Conservation (phyloP, 1,140 invertebrate species). For the Drosophila baimaii region DNA sequence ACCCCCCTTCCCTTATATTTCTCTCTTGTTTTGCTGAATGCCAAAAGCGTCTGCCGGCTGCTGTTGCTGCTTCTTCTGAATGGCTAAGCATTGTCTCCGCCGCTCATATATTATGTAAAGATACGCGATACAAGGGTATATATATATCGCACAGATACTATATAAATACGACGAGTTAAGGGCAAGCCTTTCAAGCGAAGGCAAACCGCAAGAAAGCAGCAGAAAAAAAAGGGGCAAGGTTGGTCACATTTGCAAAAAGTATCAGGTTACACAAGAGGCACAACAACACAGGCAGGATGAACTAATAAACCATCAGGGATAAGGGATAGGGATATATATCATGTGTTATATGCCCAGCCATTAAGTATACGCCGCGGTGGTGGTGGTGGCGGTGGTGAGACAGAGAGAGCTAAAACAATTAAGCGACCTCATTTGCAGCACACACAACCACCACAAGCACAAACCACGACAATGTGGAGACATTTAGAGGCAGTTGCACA, state of each 20-base stretch:
- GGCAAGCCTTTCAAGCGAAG: conserved; percentile 65
- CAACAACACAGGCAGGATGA: conserved; percentile 43
- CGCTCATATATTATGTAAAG: conserved; percentile 23
- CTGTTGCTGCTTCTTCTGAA: conserved; percentile 38
- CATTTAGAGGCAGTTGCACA: conserved; percentile 71
- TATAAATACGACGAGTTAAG: conserved; percentile 33
- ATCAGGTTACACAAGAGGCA: conserved; percentile 57
- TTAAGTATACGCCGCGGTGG: conserved; percentile 53
- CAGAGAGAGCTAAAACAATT: conserved; percentile 60
- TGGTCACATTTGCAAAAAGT: conserved; percentile 53
- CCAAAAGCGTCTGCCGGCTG: conserved; percentile 9
- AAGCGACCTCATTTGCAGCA: conserved; percentile 76
- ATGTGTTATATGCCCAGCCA: conserved; percentile 7
- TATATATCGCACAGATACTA: conserved; percentile 21
- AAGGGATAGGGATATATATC: conserved; percentile 39
- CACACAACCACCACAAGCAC: conserved; percentile 22
- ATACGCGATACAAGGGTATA: conserved; percentile 13
- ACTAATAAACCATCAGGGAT: conserved; percentile 57
- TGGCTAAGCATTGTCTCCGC: conserved; percentile 30
- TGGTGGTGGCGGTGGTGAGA: conserved; percentile 34
- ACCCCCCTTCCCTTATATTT: conserved; percentile 9
- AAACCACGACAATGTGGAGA: conserved; percentile 58
- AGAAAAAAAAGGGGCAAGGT: conserved; percentile 59
- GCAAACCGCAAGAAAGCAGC: conserved; percentile 49
- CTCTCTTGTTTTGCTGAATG: conserved; percentile 16